Base-by-base conservation (phyloP, 2,113 vertebrate genomes). In the Copsychus sechellarum region DNA sequence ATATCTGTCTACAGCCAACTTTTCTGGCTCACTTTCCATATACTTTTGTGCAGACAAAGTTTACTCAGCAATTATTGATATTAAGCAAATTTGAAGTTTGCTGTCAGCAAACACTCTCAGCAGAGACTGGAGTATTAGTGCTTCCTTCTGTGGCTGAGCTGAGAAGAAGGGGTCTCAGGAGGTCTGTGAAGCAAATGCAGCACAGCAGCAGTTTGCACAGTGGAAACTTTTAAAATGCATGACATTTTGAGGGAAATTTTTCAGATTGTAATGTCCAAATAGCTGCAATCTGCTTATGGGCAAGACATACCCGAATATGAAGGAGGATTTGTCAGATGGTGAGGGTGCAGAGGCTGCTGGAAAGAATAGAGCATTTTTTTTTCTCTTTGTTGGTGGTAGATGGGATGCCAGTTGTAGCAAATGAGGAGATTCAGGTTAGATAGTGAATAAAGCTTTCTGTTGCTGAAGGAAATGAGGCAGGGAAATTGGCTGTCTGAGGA, bases 391-490 rank as follows among this genome's bases (percentile, higher is more conserved):
- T 42, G 47, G 31, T 62, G 29, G 34, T 24, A 54, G 43, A 25
- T 2, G 1, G 70, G 31, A 74, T 81, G 56, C 4, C 60, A 54
- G 1, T 11, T 86, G 60, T 61, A 90, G 15, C 42, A 83, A n/a
- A 60, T 36, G 26, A 70, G 47, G 33, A 90, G 47, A 64, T 93
- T 54, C 33, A 28, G 23, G 29, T 73, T 77, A 58, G 48, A 82
- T 26, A 90, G 64, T 34, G 34, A 86, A 80, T 86, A 83, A 94
- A 80, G 58, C 50, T 90, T 86, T 82, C 58, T 77, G 34, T 48
- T 82, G 62, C 64, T 73, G 67, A 58, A 95, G 80, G 64, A 95
- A 93, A 92, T 80, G 66, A 88, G 90, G 67, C 88, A 81, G 58
- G 50, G 29, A 79, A 90, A 88, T 82, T 70, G 45, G 14, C 43